These are phyloP conservation scores for Tadarida brasiliensis DNA, from an alignment of 2,797 vertebrate species.

Conservation along the genomic window DNA sequence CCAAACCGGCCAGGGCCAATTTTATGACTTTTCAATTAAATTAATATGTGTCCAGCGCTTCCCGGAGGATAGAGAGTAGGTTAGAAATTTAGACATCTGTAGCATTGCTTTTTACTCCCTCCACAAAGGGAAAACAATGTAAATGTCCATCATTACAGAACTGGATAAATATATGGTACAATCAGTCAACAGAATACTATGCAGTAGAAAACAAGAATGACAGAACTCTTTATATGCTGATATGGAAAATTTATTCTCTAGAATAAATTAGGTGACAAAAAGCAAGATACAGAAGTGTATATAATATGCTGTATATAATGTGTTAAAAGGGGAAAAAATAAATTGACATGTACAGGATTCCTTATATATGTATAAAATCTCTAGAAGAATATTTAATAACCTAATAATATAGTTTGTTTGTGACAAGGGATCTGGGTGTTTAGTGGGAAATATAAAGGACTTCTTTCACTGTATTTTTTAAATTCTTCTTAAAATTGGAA, in stretches of 20 bases:
- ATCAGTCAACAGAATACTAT: constrained; percentile 7
- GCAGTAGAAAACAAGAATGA: constrained; percentile 54
- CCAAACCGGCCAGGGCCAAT: not conserved
- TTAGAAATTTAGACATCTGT: constrained; percentile 17
- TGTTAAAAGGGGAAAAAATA: not conserved
- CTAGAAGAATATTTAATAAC: constrained; percentile 32
- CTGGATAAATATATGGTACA: constrained; percentile 6
- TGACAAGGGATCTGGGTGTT: constrained; percentile 11
- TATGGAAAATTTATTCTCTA: not conserved
- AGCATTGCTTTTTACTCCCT: not conserved
- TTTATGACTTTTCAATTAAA: constrained; percentile 47
- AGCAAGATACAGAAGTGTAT: not conserved
- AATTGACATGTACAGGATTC: not conserved
- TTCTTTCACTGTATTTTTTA: not conserved
- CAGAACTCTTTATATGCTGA: not conserved
- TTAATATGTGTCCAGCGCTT: not conserved
- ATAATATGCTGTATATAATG: not conserved
- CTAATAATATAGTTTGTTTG: constrained; percentile 41
- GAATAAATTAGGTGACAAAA: constrained; percentile 39
- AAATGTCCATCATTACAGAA: not conserved
- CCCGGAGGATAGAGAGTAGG: not conserved
- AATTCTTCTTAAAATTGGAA: constrained; percentile 52
- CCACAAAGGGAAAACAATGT: not conserved
- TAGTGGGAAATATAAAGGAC: constrained; percentile 25
- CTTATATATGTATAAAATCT: not conserved